Conservation (phyloP, 2,888 invertebrate species). For the Xylota segnis region DNA sequence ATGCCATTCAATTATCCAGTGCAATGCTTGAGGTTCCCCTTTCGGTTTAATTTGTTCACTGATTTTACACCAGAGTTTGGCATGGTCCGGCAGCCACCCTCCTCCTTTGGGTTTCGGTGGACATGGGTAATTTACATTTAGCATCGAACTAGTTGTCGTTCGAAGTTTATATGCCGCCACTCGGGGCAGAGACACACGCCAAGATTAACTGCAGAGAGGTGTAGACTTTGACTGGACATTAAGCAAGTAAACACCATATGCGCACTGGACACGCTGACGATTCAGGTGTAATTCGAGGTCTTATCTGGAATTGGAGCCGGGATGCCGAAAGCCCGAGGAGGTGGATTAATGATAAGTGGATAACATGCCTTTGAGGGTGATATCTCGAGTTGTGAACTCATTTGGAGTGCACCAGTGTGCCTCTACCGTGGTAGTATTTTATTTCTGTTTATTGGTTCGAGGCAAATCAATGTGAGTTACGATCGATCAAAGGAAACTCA, state of each 20-base stretch:
- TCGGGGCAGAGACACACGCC: constrained; percentile 49
- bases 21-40: constrained; percentile 41
- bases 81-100: constrained; percentile 15
- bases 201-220: constrained; percentile 63
- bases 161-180: constrained; percentile 19
- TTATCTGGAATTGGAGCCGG: constrained; percentile 48
- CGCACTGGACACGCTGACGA: constrained; percentile 36
- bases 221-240: constrained; percentile 61
- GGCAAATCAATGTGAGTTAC: not conserved
- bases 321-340: constrained; percentile 40
- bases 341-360: constrained; percentile 47
- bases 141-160: constrained; percentile 53
- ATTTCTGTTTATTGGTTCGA: not conserved
- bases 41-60: constrained; percentile 64
- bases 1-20: constrained; percentile 62
- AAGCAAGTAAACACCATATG: constrained; percentile 64
- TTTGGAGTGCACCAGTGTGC: constrained; percentile 1
- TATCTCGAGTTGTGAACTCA: constrained; percentile 48
- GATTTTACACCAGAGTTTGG: constrained; percentile 38
- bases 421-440: not conserved
- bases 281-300: constrained; percentile 65
- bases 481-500: not conserved
- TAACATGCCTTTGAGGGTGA: constrained; percentile 37
- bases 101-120: constrained; percentile 16
- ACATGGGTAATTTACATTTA: constrained; percentile 53